Conservation (phyloP, 1,140 invertebrate species). For the Colletes latitarsis region DNA sequence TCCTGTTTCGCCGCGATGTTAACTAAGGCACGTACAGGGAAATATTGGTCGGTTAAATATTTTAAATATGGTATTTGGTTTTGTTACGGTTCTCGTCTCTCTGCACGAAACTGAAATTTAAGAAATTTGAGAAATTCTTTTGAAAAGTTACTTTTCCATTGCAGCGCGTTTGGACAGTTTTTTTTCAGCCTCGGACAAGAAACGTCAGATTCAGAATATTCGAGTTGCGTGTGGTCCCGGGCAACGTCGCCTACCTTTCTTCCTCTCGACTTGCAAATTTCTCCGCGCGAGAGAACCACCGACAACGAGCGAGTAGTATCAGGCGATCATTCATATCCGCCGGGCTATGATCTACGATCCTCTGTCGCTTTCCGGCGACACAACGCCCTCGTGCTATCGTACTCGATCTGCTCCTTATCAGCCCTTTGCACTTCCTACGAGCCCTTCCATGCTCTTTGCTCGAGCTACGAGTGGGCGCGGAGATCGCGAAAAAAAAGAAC, state of each 20-base stretch:
- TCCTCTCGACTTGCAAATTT: conserved; percentile 45
- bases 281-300: conserved; percentile 12
- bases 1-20: too few relatives aligned
- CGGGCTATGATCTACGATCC: conserved; percentile 57
- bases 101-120: too few relatives aligned
- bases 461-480: conserved; percentile 17
- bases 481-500: conserved; percentile 7
- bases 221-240: conserved; percentile 41
- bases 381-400: conserved; percentile 45
- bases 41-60: too few relatives aligned
- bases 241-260: background rate
- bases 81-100: too few relatives aligned
- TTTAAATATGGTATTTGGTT: too few relatives aligned
- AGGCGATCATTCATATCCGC: conserved; percentile 43
- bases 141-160: too few relatives aligned
- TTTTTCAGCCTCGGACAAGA: too few relatives aligned
- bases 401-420: conserved; percentile 52
- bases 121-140: too few relatives aligned
- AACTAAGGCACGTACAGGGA: too few relatives aligned
- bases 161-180: too few relatives aligned
- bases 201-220: conserved; percentile 12
- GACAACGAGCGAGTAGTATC: background rate
- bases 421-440: conserved; percentile 15
- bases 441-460: background rate
- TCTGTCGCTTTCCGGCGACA: conserved; percentile 40